Evolutionary conservation across 2,113 vertebrate genomes (phyloP), one percentile per base, ranked within the genome.

Genomic region (Brachypteracias leptosomus): DNA sequence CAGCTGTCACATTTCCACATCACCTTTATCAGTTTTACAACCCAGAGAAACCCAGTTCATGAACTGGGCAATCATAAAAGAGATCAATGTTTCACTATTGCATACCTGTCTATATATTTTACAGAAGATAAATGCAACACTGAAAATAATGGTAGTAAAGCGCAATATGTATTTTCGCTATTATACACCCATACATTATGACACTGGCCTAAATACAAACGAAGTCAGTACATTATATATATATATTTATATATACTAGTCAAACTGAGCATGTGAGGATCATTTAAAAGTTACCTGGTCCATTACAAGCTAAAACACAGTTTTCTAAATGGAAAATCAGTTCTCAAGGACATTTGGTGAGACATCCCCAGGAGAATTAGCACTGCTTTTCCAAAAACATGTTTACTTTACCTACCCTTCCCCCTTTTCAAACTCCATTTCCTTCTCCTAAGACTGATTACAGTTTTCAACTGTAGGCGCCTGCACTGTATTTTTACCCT

Each of bases 81-180:
- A 40, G 26, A 22, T 36, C 24, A 16, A 0, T 72, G 47, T 57
- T 44, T 63, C 46, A 7, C 11, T 40, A 10, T 16, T 13, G 14
- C 16, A 16, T 35, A 19, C 2, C 6, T 35, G 42, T 29, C 44
- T 24, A 1, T 6, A 1, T 14, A 59, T 26, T 76, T 75, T 17
- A 57, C 44, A 74, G 73, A 40, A 67, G 25, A 55, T 7, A 62
- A 62, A 36, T 0, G 4, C 4, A 15, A 54, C 8, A 4, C 26
- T 19, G 11, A 54, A 74, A 62, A 40, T 7, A 38, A 42, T 0
- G 0, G 36, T 7, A 17, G 16, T 13, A 5, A 88, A 66, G 8
- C 2, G 6, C 40, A 57, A 36, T 6, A 58, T 0, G 3, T 6
- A 1, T 36, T 61, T 57, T 9, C 28, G 22, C 52, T 54, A 26